phyloP scores from a whole-genome alignment of 1,140 invertebrate genomes.

The Triops cancriformis region DNA sequence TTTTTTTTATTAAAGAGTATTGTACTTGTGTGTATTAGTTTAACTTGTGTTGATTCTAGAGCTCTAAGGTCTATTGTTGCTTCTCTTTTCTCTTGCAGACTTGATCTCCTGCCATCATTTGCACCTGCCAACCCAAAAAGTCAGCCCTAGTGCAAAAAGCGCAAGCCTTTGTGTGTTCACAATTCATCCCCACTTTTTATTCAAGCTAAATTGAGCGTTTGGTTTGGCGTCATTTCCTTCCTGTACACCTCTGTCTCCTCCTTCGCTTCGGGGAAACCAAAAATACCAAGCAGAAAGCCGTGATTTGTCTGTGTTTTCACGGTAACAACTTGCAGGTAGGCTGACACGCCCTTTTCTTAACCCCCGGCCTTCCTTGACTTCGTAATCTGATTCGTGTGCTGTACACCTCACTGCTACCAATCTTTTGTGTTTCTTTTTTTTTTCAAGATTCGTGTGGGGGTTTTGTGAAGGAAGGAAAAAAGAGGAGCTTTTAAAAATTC shows the following conservation, averaged over 20 bases:
- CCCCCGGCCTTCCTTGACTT: background rate
- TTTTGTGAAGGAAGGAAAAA: background rate
- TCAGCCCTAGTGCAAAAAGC: background rate
- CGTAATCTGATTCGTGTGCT: background rate
- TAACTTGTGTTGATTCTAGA: background rate
- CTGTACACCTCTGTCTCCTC: background rate
- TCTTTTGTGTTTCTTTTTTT: too few species aligned
- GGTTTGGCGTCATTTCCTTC: background rate
- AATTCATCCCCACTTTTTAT: background rate
- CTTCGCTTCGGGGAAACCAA: background rate
- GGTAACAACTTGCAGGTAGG: background rate
- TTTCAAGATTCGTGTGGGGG: too few species aligned
- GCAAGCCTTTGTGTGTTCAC: background rate
- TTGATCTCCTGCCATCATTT: background rate
- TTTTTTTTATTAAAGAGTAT: too few species aligned
- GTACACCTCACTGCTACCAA: background rate
- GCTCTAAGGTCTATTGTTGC: background rate
- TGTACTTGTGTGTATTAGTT: background rate
- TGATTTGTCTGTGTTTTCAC: background rate
- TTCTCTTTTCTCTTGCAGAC: slow-evolving; percentile 7
- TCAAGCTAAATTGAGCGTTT: background rate
- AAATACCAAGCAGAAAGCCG: background rate
- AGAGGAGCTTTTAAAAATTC: background rate
- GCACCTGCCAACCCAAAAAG: slow-evolving; percentile 1
- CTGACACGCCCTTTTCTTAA: background rate